Conservation (phyloP, 2,888 invertebrate genomes). For the Arrhopalites spinosus region DNA sequence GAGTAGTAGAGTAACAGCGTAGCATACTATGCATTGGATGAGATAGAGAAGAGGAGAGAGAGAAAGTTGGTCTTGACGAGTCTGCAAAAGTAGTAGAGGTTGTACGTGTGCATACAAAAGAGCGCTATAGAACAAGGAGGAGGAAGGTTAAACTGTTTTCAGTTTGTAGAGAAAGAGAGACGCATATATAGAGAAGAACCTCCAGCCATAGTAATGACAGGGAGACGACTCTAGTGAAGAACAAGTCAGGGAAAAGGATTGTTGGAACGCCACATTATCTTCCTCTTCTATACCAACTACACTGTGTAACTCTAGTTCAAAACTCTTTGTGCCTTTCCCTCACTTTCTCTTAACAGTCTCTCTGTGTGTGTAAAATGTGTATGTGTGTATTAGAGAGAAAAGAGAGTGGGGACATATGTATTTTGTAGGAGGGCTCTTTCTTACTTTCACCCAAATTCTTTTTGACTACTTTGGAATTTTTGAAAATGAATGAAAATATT, state of each 20-base stretch:
- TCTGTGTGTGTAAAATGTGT: background rate
- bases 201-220: background rate
- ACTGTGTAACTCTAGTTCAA: no score
- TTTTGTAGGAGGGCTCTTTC: background rate
- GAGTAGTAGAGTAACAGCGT: background rate
- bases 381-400: background rate
- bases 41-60: conserved; percentile 8
- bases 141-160: conserved; percentile 20
- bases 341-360: background rate
- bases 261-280: background rate
- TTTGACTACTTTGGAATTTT: no score
- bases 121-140: conserved; percentile 17
- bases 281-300: background rate
- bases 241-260: background rate
- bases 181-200: no score
- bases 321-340: no score
- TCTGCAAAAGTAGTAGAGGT: background rate
- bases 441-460: no score
- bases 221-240: background rate
- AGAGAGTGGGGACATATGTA: background rate
- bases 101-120: conserved; percentile 13
- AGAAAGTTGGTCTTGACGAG: background rate
- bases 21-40: conserved; percentile 1
- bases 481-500: no score
- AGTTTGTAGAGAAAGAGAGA: no score